phyloP scores from a whole-genome alignment of 2,888 invertebrate species.

The Zaprionus obscuricornis region DNA sequence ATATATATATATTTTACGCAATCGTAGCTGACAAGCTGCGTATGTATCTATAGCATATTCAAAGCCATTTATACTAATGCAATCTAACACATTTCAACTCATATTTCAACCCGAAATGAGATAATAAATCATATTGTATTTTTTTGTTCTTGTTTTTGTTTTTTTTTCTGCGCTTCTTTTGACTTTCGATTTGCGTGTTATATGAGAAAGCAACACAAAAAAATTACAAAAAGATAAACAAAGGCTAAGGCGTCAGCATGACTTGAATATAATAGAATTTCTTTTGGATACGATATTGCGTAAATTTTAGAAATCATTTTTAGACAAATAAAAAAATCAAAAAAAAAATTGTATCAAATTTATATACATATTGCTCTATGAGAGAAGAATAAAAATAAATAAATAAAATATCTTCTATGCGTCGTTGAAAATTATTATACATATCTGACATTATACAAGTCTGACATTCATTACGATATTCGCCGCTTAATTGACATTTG shows the following conservation, averaged over 20 bases:
- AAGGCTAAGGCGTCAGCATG: conserved; percentile 5
- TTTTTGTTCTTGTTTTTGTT: too few species aligned
- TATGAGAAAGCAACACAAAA: conserved; percentile 24
- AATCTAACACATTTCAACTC: not conserved
- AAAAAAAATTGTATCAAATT: too few species aligned
- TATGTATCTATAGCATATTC: too few species aligned
- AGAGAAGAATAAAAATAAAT: conserved; percentile 27
- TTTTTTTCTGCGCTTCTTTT: too few species aligned
- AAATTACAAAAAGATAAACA: conserved; percentile 1
- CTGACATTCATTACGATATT: conserved; percentile 39
- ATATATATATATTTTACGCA: too few species aligned
- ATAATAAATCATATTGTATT: conserved; percentile 60
- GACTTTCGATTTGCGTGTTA: conserved; percentile 49
- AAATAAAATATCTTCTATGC: too few species aligned
- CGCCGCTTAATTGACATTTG: conserved; percentile 66
- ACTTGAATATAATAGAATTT: conserved; percentile 16
- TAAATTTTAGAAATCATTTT: too few species aligned
- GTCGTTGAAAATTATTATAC: too few species aligned
- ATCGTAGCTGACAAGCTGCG: too few species aligned
- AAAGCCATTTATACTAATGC: not conserved
- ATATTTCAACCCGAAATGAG: not conserved
- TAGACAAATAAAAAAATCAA: too few species aligned
- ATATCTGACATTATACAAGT: not conserved
- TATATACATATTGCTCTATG: conserved; percentile 15
- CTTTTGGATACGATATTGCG: conserved; percentile 1